Evolutionary conservation across 30 jellyfish, hydroid and myxozoan genomes (phyloP).

Genomic region (Hydractinia echinata): DNA sequence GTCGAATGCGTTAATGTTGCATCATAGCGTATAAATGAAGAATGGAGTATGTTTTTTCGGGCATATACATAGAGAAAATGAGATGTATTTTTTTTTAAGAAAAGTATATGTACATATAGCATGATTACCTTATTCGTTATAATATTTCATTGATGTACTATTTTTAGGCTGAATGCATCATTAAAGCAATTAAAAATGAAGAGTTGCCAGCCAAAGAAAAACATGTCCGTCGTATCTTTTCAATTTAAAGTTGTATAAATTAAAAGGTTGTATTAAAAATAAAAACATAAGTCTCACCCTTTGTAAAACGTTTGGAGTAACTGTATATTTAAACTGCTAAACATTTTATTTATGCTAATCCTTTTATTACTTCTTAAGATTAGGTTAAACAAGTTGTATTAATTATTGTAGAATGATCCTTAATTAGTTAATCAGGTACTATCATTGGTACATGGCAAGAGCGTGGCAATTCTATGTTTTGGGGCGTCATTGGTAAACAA

Average conservation of each 20-base stretch:
- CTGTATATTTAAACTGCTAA: too few species aligned
- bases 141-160: neutral
- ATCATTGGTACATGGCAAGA: conserved; percentile 94
- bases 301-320: too few species aligned
- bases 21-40: too few species aligned
- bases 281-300: neutral
- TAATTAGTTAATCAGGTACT: conserved; percentile 35
- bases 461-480: conserved; percentile 73
- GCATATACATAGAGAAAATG: too few species aligned
- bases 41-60: too few species aligned
- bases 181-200: conserved; percentile 76
- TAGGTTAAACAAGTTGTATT: neutral
- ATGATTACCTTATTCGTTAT: too few species aligned
- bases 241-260: neutral
- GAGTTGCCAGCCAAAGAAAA: conserved; percentile 84
- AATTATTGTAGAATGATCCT: neutral
- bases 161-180: conserved; percentile 61
- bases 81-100: too few species aligned
- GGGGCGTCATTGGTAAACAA: conserved; percentile 73
- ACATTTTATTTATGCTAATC: too few species aligned
- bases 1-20: too few species aligned
- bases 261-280: neutral
- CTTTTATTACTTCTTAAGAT: neutral
- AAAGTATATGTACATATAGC: too few species aligned
- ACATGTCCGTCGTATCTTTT: conserved; percentile 81